Evolutionary conservation across 1,140 invertebrate genomes (phyloP).

Genomic region (Saxidomus purpurata): DNA sequence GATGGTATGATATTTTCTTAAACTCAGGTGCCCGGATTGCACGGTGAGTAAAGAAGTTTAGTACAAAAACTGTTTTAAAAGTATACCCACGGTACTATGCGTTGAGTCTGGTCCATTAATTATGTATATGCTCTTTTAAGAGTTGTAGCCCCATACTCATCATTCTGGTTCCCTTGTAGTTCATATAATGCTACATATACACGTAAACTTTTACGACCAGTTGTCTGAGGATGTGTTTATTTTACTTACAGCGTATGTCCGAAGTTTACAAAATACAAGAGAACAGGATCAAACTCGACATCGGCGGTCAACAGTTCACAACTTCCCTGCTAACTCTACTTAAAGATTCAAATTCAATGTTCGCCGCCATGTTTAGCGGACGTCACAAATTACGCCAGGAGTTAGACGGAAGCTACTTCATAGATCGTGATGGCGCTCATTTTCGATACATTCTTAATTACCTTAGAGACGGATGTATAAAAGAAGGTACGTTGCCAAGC

Average conservation of each 20-base stretch:
- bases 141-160: too few relatives aligned
- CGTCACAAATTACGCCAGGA: constrained; percentile 76
- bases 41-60: too few relatives aligned
- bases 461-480: constrained; percentile 81
- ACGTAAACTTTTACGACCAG: too few relatives aligned
- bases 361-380: constrained; percentile 85
- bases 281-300: constrained; percentile 84
- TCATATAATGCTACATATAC: too few relatives aligned
- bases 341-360: constrained; percentile 84
- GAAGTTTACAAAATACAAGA: constrained; percentile 82
- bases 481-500: constrained; percentile 81
- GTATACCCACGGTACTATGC: too few relatives aligned
- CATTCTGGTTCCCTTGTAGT: too few relatives aligned
- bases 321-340: constrained; percentile 83
- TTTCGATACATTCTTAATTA: constrained; percentile 85
- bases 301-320: constrained; percentile 84
- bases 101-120: too few relatives aligned
- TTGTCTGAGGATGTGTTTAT: too few relatives aligned
- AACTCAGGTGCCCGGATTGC: too few relatives aligned
- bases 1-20: too few relatives aligned
- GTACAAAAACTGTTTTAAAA: too few relatives aligned
- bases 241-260: constrained; percentile 78
- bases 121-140: too few relatives aligned
- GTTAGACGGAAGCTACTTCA: constrained; percentile 82
- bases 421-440: constrained; percentile 84